phyloP scores from a whole-genome alignment of 1,140 invertebrate genomes.

The Pachypeltis micranthus region DNA sequence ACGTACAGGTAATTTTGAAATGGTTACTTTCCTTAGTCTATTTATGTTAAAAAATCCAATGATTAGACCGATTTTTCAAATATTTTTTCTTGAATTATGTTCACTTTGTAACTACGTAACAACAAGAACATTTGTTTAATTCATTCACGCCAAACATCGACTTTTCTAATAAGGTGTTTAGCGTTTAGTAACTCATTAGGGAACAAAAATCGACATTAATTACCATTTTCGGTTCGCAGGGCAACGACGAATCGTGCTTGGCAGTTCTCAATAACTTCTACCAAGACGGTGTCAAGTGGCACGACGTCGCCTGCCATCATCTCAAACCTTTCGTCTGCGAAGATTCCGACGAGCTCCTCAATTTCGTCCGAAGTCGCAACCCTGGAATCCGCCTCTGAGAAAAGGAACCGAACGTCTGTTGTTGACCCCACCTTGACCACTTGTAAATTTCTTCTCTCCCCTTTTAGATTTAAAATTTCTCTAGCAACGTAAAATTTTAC shows the following conservation, averaged over 20 bases:
- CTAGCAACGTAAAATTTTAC: too few species aligned
- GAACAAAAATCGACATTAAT: too few species aligned
- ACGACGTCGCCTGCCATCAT: constrained; percentile 83
- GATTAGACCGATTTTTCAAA: too few species aligned
- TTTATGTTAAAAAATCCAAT: too few species aligned
- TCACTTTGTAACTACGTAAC: too few species aligned
- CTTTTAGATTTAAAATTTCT: constrained; percentile 1
- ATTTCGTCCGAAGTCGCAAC: constrained; percentile 76
- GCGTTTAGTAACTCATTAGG: too few species aligned
- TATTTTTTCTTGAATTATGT: too few species aligned
- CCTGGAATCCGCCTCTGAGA: constrained; percentile 66
- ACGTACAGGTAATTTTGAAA: too few species aligned
- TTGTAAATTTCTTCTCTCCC: constrained; percentile 8
- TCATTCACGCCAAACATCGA: too few species aligned
- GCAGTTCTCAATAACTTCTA: constrained; percentile 87
- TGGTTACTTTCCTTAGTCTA: too few species aligned
- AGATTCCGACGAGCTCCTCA: constrained; percentile 81
- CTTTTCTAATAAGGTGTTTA: too few species aligned
- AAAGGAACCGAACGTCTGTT: background rate
- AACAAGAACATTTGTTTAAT: too few species aligned
- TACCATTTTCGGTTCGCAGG: constrained; percentile 43
- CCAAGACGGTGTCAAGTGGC: constrained; percentile 83
- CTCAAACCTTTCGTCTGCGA: constrained; percentile 87
- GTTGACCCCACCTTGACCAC: background rate
- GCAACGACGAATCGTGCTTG: constrained; percentile 79